Evolutionary conservation across 2,113 vertebrate species (phyloP), one percentile per base, ranked within the genome.

Genomic region (Vanacampus margaritifer): DNA sequence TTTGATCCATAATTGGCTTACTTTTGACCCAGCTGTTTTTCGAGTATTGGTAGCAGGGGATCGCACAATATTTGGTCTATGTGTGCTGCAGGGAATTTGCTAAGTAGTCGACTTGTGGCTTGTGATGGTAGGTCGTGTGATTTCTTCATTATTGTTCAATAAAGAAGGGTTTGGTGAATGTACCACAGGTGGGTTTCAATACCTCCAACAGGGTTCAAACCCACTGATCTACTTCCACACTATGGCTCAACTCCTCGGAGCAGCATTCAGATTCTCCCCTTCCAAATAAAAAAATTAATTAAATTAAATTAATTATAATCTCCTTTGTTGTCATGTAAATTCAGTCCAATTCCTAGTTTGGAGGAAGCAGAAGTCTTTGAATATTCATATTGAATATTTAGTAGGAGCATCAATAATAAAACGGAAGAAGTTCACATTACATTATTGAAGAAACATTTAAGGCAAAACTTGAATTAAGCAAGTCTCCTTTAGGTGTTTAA

Each of bases 351-450:
- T 1, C 48, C 48, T 50, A 50, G 1, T n/a, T 28, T 63, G n/a
- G 39, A 32, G 14, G 26, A 26, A 56, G 26, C 26, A 32, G 14
- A 32, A 58, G 41, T 1, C n/a, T 50, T 16, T 63, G 28, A 75
- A 64, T 67, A 48, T 73, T 80, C 51, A 58, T 32, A 2, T 35
- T 3, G 21, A n/a, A 5, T 63, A 23, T 64, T 70, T 35, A 41
- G 61, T 7, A 43, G 65, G 4, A 23, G 43, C 41, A 67, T 71
- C n/a, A 66, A 77, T 73, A 73, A 66, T 73, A 68, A 74, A 75
- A 45, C 11, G 45, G 51, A 19, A 60, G 37, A 65, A 78, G 77
- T 14, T 26, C 24, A 11, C 16, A 23, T 63, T 64, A 65, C 66
- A 64, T 57, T 19, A 69, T 0, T 39, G 37, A 37, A 60, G 60